Conservation (phyloP, 1,140 invertebrate genomes). For the Macrobrachium rosenbergii region DNA sequence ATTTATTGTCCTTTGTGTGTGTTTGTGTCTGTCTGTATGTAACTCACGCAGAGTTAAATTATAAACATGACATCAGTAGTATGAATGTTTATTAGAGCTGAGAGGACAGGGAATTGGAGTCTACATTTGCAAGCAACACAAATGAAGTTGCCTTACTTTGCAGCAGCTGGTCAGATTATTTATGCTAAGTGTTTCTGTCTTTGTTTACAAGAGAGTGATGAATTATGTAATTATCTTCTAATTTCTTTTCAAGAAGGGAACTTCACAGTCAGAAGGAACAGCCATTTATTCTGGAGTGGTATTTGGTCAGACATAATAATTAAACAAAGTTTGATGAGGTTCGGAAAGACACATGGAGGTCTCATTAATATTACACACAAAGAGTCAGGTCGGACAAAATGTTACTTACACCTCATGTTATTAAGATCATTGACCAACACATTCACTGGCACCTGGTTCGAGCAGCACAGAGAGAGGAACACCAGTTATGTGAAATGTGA, state of each 20-base stretch:
- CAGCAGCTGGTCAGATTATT: slow-evolving; percentile 9
- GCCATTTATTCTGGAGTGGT: slow-evolving; percentile 11
- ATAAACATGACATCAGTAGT: slow-evolving; percentile 5
- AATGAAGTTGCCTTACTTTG: slow-evolving; percentile 23
- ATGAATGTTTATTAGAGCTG: not conserved
- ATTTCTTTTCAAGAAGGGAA: too few relatives aligned
- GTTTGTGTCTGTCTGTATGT: too few relatives aligned
- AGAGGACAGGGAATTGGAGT: slow-evolving; percentile 23
- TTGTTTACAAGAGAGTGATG: not conserved
- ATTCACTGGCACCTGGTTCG: too few relatives aligned
- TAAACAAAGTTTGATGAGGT: slow-evolving; percentile 1
- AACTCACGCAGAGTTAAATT: too few relatives aligned
- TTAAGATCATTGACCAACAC: not conserved
- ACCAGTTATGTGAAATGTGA: slow-evolving; percentile 19
- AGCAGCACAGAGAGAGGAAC: slow-evolving; percentile 14
- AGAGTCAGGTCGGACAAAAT: not conserved
- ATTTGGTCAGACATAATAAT: too few relatives aligned
- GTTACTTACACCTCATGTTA: slow-evolving; percentile 16
- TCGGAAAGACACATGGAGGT: not conserved
- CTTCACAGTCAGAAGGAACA: not conserved
- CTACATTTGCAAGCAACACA: slow-evolving; percentile 1
- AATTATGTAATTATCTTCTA: not conserved
- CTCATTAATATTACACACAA: slow-evolving; percentile 21
- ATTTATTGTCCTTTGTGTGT: too few relatives aligned
- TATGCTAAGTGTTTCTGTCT: not conserved